Percentiles rank a stretch among this genome's conserved stretches.
Evolutionary conservation across 2,797 vertebrate genomes (phyloP).

Genomic region (Eurystomus glaucurus): DNA sequence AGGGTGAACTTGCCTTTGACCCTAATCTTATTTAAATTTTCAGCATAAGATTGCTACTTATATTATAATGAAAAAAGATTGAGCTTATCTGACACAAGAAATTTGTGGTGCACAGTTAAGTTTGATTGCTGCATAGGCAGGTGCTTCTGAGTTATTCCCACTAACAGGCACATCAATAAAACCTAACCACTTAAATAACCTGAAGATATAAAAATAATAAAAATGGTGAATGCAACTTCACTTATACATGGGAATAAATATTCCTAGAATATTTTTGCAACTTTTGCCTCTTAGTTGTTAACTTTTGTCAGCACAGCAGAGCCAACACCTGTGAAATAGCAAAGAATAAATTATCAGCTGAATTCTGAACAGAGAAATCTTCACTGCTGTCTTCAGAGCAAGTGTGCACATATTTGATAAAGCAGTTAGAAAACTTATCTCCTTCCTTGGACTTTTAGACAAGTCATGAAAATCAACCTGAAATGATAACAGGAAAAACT

Average conservation of each 20-base stretch:
- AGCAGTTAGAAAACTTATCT: not conserved
- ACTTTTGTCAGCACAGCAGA: not conserved
- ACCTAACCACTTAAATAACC: not conserved
- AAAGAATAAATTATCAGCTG: constrained; percentile 36
- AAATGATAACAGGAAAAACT: not conserved
- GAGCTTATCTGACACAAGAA: not conserved
- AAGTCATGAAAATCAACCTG: not conserved
- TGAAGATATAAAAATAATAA: not conserved
- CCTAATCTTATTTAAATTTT: not conserved
- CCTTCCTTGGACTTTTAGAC: not conserved
- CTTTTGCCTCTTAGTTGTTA: not conserved
- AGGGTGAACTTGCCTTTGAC: not conserved
- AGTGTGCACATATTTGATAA: not conserved
- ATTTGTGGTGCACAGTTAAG: not conserved
- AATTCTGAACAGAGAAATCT: not conserved
- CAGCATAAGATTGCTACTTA: not conserved
- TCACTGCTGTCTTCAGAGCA: not conserved
- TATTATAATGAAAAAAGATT: not conserved
- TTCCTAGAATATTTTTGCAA: not conserved
- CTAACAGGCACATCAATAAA: not conserved
- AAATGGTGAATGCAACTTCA: not conserved
- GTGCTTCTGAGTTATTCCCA: not conserved
- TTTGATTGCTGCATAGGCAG: not conserved
- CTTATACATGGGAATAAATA: not conserved
- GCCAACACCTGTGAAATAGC: not conserved